Base-by-base conservation (phyloP, 2,113 vertebrate genomes). In the Lasiurus cinereus region DNA sequence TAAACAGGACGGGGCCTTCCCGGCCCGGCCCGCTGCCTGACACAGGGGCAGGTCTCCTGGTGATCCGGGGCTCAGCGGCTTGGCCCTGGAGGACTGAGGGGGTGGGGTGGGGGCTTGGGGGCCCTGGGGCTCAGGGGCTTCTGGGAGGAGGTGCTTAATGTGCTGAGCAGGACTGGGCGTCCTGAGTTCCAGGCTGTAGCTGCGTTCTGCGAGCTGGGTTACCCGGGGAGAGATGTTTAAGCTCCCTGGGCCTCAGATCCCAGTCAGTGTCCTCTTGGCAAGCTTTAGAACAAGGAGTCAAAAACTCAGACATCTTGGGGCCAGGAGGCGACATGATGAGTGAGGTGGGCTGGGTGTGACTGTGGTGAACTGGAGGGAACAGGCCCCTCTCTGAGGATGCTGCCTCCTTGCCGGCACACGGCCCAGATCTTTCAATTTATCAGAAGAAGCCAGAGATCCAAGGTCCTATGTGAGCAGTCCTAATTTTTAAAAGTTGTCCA, bases 1-100 rank as follows among this genome's bases (percentile, higher is more conserved):
- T 98, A 98, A 98, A 98, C 98, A 98, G 98, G 97, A 98, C 98
- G 80, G 97, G 97, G 96, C 98, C 98, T 97, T 93, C 94, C 90
- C 90, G 52, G 19, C 90, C 90, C 59, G 19, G 87, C 90, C 76
- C 0, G 0, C 80, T 29, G 80, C 87, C 85, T 33, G 39, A 50
- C 72, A 50, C 73, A 36, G 73, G 3, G 73, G 62, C 59, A 0
- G 3, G 85, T 89, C 88, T 80, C 80, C 74, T 80, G 48, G 46
- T 29, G 72, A 70, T 50, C 22, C 0, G 5, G 74, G 86, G 69
- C 67, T 39, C 27, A n/a, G 66, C 21, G 0, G 62, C 85, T 88
- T 88, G 0, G 62, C 88, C 88, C 91, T 18, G 72, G 80, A 19
- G 80, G 15, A 0, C 62, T 8, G 24, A 19, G 76, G 56, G 86